These are phyloP conservation scores for Pristionchus pacificus DNA, from an alignment of 1,140 invertebrate genomes.

Conservation along the genomic window DNA sequence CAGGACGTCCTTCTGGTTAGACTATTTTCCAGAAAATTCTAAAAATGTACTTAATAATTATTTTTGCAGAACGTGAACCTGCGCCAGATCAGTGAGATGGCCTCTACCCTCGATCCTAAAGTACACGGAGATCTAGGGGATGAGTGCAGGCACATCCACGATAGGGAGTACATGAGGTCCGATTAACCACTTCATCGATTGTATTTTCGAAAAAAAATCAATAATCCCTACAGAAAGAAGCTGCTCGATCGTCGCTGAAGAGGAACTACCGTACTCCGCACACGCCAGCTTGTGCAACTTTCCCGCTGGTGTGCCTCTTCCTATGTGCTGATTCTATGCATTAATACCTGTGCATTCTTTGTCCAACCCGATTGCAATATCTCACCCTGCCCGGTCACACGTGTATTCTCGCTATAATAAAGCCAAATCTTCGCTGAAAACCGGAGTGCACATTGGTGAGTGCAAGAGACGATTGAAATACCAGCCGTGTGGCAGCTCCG, in stretches of 20 bases:
- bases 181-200: neutral
- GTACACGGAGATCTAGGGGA: slow-evolving; percentile 19
- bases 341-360: too few species aligned
- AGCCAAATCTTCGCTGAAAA: too few species aligned
- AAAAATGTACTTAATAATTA: neutral
- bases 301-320: too few species aligned
- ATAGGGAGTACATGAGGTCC: slow-evolving; percentile 26
- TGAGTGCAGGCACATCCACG: slow-evolving; percentile 25
- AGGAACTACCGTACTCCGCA: too few species aligned
- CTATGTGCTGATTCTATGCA: too few species aligned
- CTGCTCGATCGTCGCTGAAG: neutral
- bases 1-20: slow-evolving; percentile 43
- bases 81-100: slow-evolving; percentile 24
- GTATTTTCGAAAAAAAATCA: neutral
- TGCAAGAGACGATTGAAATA: too few species aligned
- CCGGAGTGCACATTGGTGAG: too few species aligned
- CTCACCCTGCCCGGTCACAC: too few species aligned
- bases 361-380: too few species aligned
- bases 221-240: neutral
- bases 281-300: too few species aligned
- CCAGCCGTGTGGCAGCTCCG: too few species aligned
- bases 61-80: slow-evolving; percentile 29
- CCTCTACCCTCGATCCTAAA: slow-evolving; percentile 20
- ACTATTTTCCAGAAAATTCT: neutral
- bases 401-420: too few species aligned